A percentile compares a stretch with the other conserved stretches of the same genome.
phyloP scores from a whole-genome alignment of 2,888 invertebrate species.

The Odontomyia ornata region DNA sequence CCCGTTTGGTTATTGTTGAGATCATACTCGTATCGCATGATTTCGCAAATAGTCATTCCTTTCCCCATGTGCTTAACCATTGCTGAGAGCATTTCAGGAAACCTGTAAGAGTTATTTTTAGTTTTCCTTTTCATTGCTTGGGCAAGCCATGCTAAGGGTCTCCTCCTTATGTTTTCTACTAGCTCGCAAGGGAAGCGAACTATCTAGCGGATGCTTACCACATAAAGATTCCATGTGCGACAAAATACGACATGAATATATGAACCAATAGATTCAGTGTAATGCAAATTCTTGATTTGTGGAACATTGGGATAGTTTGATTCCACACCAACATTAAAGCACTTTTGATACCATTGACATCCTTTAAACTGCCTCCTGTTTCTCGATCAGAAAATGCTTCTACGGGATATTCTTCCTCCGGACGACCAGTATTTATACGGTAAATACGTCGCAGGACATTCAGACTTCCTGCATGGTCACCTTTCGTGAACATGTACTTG shows the following conservation, averaged over 20 bases:
- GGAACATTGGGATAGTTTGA: conserved; percentile 60
- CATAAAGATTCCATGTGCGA: conserved; percentile 61
- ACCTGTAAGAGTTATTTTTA: conserved; percentile 53
- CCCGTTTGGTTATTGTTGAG: conserved; percentile 66
- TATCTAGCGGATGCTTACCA: too few species aligned
- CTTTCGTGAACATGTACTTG: conserved; percentile 75
- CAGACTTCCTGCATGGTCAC: conserved; percentile 69
- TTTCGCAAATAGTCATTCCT: conserved; percentile 59
- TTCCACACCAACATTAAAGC: conserved; percentile 58
- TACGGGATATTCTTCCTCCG: conserved; percentile 66
- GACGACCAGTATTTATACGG: conserved; percentile 65
- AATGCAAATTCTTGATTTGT: conserved; percentile 55
- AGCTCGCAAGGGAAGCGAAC: too few species aligned
- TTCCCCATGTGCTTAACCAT: conserved; percentile 61
- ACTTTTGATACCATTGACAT: conserved; percentile 56
- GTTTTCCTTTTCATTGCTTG: too few species aligned
- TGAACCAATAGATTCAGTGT: conserved; percentile 59
- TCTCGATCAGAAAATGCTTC: conserved; percentile 55
- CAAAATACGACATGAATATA: conserved; percentile 57
- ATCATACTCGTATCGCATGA: neutral
- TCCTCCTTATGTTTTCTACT: too few species aligned
- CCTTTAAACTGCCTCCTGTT: conserved; percentile 56
- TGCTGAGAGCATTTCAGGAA: conserved; percentile 60
- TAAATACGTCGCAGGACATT: conserved; percentile 70
- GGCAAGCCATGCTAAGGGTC: too few species aligned